Percentiles rank a stretch among this genome's conserved stretches.
These are phyloP conservation scores for Deroplatys truncata DNA, from an alignment of 2,888 invertebrate species.

Conservation along the genomic window DNA sequence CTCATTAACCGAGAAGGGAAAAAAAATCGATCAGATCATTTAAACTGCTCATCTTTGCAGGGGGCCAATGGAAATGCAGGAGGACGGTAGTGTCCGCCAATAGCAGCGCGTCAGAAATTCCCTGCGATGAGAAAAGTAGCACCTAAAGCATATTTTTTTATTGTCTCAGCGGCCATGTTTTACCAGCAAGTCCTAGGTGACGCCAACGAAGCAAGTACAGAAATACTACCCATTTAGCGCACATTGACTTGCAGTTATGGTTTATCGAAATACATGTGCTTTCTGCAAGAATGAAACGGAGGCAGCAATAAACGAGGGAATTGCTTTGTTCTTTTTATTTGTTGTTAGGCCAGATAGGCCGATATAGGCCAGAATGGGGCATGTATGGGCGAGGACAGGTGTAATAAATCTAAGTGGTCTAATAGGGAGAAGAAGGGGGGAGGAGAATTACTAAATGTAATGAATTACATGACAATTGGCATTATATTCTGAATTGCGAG, in stretches of 20 bases:
- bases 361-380: too few relatives aligned
- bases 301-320: too few relatives aligned
- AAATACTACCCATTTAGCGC: neutral
- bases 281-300: too few relatives aligned
- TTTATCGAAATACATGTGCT: neutral
- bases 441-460: too few relatives aligned
- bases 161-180: neutral
- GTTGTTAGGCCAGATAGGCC: too few relatives aligned
- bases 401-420: too few relatives aligned
- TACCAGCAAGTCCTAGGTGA: neutral
- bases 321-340: too few relatives aligned
- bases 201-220: neutral
- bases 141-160: neutral
- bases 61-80: neutral
- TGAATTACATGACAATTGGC: too few relatives aligned
- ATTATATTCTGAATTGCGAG: too few relatives aligned
- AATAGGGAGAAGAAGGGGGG: too few relatives aligned
- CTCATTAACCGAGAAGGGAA: neutral
- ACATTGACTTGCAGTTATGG: neutral
- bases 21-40: neutral
- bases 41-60: neutral
- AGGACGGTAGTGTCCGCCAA: neutral
- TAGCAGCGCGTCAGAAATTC: neutral
- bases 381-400: too few relatives aligned
- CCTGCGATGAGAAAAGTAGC: neutral